These are phyloP conservation scores for Diorhabda carinulata DNA, from an alignment of 1,140 invertebrate species.

Conservation along the genomic window DNA sequence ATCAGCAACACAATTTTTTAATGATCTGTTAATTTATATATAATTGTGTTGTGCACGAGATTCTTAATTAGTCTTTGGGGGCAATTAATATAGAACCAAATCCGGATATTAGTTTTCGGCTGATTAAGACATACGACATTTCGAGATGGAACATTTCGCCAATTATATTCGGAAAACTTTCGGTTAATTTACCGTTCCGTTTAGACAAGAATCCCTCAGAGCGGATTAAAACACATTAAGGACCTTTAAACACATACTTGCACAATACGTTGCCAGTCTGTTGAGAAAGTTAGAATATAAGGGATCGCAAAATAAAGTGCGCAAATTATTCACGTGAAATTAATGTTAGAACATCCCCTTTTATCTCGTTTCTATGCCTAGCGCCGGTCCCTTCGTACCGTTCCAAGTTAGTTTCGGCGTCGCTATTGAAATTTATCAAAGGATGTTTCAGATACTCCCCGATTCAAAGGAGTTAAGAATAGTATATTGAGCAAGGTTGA, in stretches of 20 bases:
- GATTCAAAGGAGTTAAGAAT: background rate
- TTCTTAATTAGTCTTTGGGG: too few relatives aligned
- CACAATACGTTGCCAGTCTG: background rate
- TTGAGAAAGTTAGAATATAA: background rate
- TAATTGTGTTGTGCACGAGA: too few relatives aligned
- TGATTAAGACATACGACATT: too few relatives aligned
- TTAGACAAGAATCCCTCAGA: background rate
- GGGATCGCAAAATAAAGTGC: background rate
- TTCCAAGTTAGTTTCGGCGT: background rate
- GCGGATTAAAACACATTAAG: background rate
- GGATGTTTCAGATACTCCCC: background rate
- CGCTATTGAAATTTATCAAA: background rate
- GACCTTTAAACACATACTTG: background rate
- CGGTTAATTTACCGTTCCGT: background rate
- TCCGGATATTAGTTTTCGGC: too few relatives aligned
- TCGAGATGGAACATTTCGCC: too few relatives aligned
- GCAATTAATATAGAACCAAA: too few relatives aligned
- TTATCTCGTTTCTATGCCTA: background rate
- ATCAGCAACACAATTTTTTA: too few relatives aligned
- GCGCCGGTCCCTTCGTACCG: background rate
- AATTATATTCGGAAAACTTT: background rate
- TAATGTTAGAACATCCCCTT: slow-evolving; percentile 1
- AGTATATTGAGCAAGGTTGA: background rate
- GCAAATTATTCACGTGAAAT: slow-evolving; percentile 2
- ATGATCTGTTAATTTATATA: too few relatives aligned